Evolutionary conservation across 2,888 invertebrate species (phyloP).

Genomic region (Lepidochitona cinerea): DNA sequence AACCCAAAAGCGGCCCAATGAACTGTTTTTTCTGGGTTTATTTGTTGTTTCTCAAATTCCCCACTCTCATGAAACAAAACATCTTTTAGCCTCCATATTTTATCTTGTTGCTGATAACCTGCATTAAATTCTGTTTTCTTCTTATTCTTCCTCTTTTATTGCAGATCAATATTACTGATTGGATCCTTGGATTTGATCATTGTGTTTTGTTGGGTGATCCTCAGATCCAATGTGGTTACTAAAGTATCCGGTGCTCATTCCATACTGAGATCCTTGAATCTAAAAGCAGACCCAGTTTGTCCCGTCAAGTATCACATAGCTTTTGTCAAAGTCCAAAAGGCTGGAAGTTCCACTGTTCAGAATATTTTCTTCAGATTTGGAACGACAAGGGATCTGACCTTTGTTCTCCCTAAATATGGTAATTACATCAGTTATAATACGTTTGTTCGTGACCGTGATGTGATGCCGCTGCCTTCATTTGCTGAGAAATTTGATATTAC

Average conservation of each 20-base stretch:
- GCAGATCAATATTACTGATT: neutral
- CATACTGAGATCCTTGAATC: neutral
- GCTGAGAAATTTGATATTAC: conserved; percentile 40
- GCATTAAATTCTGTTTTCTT: too few species aligned
- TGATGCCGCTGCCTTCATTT: conserved; percentile 26
- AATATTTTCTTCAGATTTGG: conserved; percentile 43
- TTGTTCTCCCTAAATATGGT: conserved; percentile 31
- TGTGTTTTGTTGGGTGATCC: neutral
- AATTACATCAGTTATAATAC: conserved; percentile 37
- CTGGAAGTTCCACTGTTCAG: conserved; percentile 43
- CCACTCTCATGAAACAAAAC: too few species aligned
- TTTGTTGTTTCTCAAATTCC: too few species aligned
- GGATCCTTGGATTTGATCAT: neutral
- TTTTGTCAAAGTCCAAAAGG: conserved; percentile 47
- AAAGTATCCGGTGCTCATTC: neutral
- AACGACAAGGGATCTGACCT: conserved; percentile 32
- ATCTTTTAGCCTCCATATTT: too few species aligned
- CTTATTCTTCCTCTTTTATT: too few species aligned
- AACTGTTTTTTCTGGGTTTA: too few species aligned
- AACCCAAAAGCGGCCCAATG: too few species aligned
- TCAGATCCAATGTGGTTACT: neutral
- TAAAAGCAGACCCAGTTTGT: neutral
- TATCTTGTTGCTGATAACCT: too few species aligned
- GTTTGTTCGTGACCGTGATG: conserved; percentile 23
- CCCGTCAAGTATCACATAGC: conserved; percentile 26